Evolutionary conservation across 2,797 vertebrate species (phyloP).

Genomic region (Crax fasciolata): DNA sequence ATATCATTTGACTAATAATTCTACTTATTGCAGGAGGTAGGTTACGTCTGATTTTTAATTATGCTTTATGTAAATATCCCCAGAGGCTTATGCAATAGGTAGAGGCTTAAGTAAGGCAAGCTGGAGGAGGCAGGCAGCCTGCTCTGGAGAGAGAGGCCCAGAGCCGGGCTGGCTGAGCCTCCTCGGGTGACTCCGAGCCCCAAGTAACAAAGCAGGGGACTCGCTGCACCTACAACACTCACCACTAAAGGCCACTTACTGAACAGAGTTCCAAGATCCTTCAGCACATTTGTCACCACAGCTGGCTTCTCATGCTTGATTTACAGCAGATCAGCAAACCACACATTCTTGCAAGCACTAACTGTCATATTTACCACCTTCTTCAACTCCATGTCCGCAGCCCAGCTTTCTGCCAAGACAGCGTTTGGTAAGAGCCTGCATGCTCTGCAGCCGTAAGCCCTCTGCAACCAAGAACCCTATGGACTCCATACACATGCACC

Average conservation of each 20-base stretch:
- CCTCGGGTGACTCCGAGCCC: not conserved
- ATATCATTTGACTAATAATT: slow-evolving; percentile 38
- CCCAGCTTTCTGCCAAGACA: rapidly evolving
- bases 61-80: slow-evolving; percentile 76
- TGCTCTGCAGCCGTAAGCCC: not conserved
- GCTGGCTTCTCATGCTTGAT: not conserved
- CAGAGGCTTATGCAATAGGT: slow-evolving; percentile 74
- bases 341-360: rapidly evolving
- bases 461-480: not conserved
- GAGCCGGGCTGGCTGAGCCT: not conserved
- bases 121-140: slow-evolving; percentile 14
- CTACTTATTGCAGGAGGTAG: slow-evolving; percentile 56
- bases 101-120: slow-evolving; percentile 67
- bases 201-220: not conserved
- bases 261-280: not conserved
- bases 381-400: not conserved
- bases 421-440: not conserved
- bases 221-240: not conserved
- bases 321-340: slow-evolving; percentile 18
- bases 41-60: slow-evolving; percentile 71
- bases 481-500: not conserved
- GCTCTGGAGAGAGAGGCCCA: not conserved
- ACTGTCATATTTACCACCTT: not conserved
- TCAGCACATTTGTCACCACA: not conserved
- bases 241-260: not conserved